Evolutionary conservation across 2,888 invertebrate genomes (phyloP).

Genomic region (Listrodromus nycthemerus): DNA sequence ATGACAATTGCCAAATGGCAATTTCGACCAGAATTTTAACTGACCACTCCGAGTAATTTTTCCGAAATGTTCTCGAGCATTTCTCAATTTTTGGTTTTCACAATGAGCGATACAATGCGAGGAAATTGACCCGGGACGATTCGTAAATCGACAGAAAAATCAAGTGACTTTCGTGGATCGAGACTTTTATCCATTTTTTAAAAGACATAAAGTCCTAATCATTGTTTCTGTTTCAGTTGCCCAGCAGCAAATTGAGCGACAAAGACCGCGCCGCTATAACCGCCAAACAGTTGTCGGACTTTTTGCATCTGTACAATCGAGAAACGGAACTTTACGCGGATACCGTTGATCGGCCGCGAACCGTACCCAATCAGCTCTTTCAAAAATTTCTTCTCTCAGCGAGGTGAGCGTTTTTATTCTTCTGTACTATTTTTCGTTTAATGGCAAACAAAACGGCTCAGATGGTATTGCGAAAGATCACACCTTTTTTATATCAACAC

Average conservation of each 20-base stretch:
- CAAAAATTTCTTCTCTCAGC: slow-evolving; percentile 87
- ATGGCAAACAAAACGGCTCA: too few species aligned
- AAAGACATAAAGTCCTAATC: slow-evolving; percentile 18
- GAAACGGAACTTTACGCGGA: slow-evolving; percentile 93
- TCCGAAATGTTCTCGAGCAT: too few species aligned
- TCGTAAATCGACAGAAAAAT: too few species aligned
- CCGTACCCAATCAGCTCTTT: slow-evolving; percentile 86
- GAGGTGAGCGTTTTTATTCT: slow-evolving; percentile 82
- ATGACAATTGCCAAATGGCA: too few species aligned
- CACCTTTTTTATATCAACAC: too few species aligned
- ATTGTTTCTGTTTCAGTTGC: slow-evolving; percentile 85
- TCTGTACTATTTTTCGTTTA: too few species aligned
- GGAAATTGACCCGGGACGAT: too few species aligned
- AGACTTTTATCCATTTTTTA: slow-evolving; percentile 10
- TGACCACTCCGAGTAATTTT: too few species aligned
- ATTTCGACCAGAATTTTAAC: too few species aligned
- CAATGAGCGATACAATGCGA: too few species aligned
- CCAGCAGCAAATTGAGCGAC: slow-evolving; percentile 89
- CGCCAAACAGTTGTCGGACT: slow-evolving; percentile 93
- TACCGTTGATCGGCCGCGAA: slow-evolving; percentile 88
- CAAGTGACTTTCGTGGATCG: not conserved
- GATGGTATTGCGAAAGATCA: too few species aligned
- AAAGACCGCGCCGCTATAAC: slow-evolving; percentile 94
- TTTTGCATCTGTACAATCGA: slow-evolving; percentile 92
- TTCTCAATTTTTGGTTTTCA: too few species aligned